These are phyloP conservation scores for Danionella cerebrum DNA, from an alignment of 2,113 vertebrate genomes.

Conservation along the genomic window DNA sequence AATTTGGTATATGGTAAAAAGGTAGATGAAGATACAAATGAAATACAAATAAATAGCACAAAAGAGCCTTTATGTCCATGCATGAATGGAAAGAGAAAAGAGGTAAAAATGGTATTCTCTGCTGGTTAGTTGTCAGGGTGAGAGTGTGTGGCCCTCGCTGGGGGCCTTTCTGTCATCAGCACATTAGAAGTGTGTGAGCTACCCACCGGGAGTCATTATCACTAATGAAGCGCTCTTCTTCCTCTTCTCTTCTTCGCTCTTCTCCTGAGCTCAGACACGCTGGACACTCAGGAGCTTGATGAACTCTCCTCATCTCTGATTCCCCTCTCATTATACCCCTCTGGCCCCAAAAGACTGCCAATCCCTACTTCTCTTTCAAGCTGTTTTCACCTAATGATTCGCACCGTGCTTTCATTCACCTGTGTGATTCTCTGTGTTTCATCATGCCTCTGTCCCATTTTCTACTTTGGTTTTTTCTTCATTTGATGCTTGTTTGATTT, in stretches of 20 bases:
- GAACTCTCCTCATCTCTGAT: slow-evolving; percentile 6
- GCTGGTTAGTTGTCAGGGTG: background rate
- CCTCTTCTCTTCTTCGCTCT: too few relatives aligned
- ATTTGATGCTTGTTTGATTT: too few relatives aligned
- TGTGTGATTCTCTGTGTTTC: background rate
- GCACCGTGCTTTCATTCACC: background rate
- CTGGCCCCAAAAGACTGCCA: background rate
- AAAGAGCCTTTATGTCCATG: too few relatives aligned
- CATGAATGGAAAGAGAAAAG: background rate
- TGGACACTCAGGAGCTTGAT: slow-evolving; percentile 12
- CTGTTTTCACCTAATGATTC: background rate
- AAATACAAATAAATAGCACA: too few relatives aligned
- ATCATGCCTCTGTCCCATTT: background rate
- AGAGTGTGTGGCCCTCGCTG: background rate
- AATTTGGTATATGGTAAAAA: too few relatives aligned
- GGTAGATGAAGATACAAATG: too few relatives aligned
- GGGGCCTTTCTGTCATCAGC: slow-evolving; percentile 39
- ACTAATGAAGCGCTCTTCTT: slow-evolving; percentile 54
- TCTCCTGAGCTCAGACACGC: background rate
- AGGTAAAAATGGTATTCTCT: background rate
- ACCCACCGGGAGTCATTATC: slow-evolving; percentile 49
- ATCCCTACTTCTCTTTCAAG: slow-evolving; percentile 1
- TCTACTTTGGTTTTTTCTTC: too few relatives aligned
- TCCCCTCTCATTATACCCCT: slow-evolving; percentile 27
- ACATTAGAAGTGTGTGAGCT: slow-evolving; percentile 31